phyloP scores from a whole-genome alignment of 2,888 invertebrate genomes.

The Endotricha flammealis region DNA sequence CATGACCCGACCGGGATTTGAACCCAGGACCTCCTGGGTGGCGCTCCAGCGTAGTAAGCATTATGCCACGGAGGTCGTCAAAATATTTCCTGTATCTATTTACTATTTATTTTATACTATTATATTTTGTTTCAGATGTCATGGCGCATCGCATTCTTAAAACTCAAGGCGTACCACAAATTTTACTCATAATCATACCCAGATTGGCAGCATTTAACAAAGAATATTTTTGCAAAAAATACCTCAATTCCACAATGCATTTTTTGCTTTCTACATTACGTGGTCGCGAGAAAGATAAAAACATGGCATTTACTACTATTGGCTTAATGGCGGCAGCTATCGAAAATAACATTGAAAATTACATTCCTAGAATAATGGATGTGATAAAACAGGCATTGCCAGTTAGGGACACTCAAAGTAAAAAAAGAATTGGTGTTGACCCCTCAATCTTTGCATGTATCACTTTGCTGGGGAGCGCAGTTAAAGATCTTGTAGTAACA shows the following conservation, averaged over 20 bases:
- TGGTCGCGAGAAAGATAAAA: constrained; percentile 90
- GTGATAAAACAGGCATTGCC: constrained; percentile 87
- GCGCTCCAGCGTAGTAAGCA: too few relatives aligned
- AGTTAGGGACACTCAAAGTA: constrained; percentile 85
- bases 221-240: constrained; percentile 85
- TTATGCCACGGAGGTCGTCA: too few relatives aligned
- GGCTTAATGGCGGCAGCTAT: constrained; percentile 95
- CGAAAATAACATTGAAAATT: constrained; percentile 86
- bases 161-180: constrained; percentile 90
- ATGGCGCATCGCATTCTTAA: constrained; percentile 87
- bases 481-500: constrained; percentile 85
- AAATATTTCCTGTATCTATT: too few relatives aligned
- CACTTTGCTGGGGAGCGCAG: constrained; percentile 92
- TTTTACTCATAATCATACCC: constrained; percentile 91
- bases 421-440: constrained; percentile 86
- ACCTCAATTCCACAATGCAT: constrained; percentile 85
- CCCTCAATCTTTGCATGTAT: constrained; percentile 96
- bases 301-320: constrained; percentile 92
- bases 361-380: constrained; percentile 91
- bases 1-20: too few relatives aligned
- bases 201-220: constrained; percentile 95
- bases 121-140: constrained; percentile 75
- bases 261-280: constrained; percentile 87
- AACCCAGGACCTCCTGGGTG: too few relatives aligned
- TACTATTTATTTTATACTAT: constrained; percentile 9